Evolutionary conservation across 2,113 vertebrate species (phyloP), one percentile per base, ranked within the genome.

Genomic region (Pontoporia blainvillei): DNA sequence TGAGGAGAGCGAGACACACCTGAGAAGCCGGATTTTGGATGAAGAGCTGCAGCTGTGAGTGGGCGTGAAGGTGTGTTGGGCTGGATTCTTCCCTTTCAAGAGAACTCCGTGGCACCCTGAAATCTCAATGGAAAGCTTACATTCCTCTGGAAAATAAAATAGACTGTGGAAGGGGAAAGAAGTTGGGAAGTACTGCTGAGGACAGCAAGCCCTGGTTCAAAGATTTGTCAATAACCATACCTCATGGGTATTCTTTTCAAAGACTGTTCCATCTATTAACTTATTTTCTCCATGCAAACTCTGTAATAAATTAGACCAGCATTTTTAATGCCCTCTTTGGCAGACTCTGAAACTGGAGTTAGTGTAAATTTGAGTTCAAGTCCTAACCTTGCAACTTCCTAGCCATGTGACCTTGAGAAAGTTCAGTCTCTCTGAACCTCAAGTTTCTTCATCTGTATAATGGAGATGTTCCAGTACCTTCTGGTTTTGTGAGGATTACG

Each of bases 41-140:
- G 92, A 97, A 88, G 94, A 97, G 49, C 72, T 67, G 44, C 86
- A 71, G 3, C 66, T 75, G 93, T 98, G 95, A 97, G 96, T 88
- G 31, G 25, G n/a, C n/a, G 23, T 36, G 61, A 62, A 13, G 36
- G 46, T 85, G 41, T 92, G 7, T 64, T 27, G 59, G 64, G 66
- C 87, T 76, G 84, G 64, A 39, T 69, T 41, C 62, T 23, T 85
- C 44, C 15, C 44, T 41, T 67, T 54, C 61, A 64, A 46, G 72
- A 83, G 13, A 81, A 86, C 2, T 46, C 67, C 29, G 34, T 27
- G 29, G 62, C n/a, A 27, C 44, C n/a, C 21, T 54, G 54, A 52
- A 39, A 84, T 72, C 61, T 94, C 31, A 23, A 11, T 44, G 66
- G 36, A 46, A 27, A 86, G 31, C 21, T 82, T 62, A 36, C 88